Conservation (phyloP, 2,888 invertebrate species). For the Drosophila testacea region DNA sequence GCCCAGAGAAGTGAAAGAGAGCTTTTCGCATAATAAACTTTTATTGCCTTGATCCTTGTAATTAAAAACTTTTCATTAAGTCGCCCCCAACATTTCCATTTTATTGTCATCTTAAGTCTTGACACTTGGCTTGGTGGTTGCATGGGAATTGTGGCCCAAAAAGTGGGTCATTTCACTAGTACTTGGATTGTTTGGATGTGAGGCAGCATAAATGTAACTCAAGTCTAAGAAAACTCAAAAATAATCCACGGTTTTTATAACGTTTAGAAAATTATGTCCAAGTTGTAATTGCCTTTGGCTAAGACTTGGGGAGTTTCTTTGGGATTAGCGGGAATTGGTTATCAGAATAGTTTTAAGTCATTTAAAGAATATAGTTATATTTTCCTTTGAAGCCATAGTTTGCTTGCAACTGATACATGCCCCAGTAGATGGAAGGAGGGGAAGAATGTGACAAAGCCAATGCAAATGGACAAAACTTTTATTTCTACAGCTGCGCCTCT, state of each 20-base stretch:
- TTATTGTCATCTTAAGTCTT: slow-evolving; percentile 37
- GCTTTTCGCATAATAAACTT: slow-evolving; percentile 74
- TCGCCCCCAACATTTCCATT: slow-evolving; percentile 30
- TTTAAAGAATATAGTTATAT: not conserved
- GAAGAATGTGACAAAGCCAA: slow-evolving; percentile 15
- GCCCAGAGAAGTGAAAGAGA: slow-evolving; percentile 2
- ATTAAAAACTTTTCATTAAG: slow-evolving; percentile 75
- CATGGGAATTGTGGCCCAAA: slow-evolving; percentile 2
- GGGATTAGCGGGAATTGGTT: slow-evolving; percentile 6
- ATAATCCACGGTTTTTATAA: slow-evolving; percentile 5
- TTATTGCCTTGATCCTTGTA: slow-evolving; percentile 74
- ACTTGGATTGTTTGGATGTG: slow-evolving; percentile 1
- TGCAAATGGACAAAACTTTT: slow-evolving; percentile 46
- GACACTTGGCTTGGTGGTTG: slow-evolving; percentile 1
- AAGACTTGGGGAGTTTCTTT: not conserved
- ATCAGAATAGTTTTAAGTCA: not conserved
- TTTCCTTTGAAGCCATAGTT: slow-evolving; percentile 8
- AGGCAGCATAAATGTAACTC: not conserved
- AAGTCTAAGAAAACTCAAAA: slow-evolving; percentile 2
- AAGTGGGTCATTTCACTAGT: slow-evolving; percentile 47
- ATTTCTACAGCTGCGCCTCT: slow-evolving; percentile 43
- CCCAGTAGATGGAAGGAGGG: not conserved
- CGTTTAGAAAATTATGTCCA: slow-evolving; percentile 3
- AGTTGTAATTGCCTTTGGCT: slow-evolving; percentile 3
- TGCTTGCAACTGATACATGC: slow-evolving; percentile 10